These are phyloP conservation scores for Rousettus leschenaultii DNA, from an alignment of 2,113 vertebrate species.

Conservation along the genomic window DNA sequence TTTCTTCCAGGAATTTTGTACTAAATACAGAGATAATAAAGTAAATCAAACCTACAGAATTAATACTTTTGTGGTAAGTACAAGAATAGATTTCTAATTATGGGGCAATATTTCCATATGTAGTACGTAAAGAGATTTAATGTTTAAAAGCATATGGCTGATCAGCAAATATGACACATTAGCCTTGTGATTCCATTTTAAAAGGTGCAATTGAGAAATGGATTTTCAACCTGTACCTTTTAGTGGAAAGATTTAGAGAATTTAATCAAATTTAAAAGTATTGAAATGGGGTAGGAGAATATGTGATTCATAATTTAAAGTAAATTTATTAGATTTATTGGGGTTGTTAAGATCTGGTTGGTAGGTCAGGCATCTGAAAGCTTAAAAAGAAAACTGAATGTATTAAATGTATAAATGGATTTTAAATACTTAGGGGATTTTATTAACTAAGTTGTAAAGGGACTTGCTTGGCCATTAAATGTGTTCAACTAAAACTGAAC, in stretches of 20 bases:
- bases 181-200: slow-evolving; percentile 49
- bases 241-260: slow-evolving; percentile 54
- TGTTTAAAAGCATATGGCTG: not conserved
- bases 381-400: slow-evolving; percentile 59
- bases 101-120: not conserved
- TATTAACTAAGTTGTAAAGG: slow-evolving; percentile 67
- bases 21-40: not conserved
- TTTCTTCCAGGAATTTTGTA: not conserved
- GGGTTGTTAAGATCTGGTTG: slow-evolving; percentile 47
- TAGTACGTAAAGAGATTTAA: not conserved
- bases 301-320: slow-evolving; percentile 44
- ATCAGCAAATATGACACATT: slow-evolving; percentile 43
- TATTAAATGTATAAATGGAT: slow-evolving; percentile 59
- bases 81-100: not conserved
- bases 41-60: not conserved
- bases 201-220: slow-evolving; percentile 43
- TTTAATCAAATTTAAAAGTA: slow-evolving; percentile 65
- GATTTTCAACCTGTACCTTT: slow-evolving; percentile 56
- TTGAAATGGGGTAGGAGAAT: slow-evolving; percentile 27
- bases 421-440: slow-evolving; percentile 65
- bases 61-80: not conserved
- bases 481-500: slow-evolving; percentile 53
- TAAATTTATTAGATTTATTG: slow-evolving; percentile 61
- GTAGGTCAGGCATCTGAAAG: slow-evolving; percentile 32
- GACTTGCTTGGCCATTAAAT: slow-evolving; percentile 30